phyloP scores from a whole-genome alignment of 2,113 vertebrate species.

The Excalfactoria chinensis region DNA sequence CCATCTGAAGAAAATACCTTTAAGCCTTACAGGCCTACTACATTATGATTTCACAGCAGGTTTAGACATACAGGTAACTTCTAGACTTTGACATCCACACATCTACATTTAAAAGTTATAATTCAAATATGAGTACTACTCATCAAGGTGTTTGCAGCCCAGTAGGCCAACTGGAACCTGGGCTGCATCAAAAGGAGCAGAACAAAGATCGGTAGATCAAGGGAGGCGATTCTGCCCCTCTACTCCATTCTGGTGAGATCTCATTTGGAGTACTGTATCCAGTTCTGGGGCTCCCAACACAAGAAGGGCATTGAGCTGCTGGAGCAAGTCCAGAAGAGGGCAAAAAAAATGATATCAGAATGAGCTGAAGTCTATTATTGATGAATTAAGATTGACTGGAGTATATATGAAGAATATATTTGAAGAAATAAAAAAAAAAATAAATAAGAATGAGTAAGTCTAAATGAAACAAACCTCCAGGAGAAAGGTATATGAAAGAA shows the following conservation, averaged over 20 bases:
- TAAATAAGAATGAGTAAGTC: neutral
- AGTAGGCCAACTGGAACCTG: no score
- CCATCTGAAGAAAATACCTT: neutral
- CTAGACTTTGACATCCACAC: neutral
- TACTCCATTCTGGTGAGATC: no score
- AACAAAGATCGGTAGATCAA: no score
- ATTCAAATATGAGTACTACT: neutral
- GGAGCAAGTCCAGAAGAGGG: no score
- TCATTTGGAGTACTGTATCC: no score
- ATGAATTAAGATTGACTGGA: constrained; percentile 28
- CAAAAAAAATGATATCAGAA: neutral
- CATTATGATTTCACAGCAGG: neutral
- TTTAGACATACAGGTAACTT: neutral
- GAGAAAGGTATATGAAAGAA: neutral
- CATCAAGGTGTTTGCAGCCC: no score
- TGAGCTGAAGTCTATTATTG: constrained; percentile 25
- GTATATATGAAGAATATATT: constrained; percentile 17
- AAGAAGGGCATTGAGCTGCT: no score
- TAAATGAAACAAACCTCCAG: neutral
- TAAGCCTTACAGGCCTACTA: neutral
- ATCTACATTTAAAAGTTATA: neutral
- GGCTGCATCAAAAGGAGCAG: no score
- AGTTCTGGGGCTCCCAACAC: no score
- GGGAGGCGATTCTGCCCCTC: no score
- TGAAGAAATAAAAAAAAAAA: neutral